Conservation (phyloP, 2,888 invertebrate genomes). For the Callimorpha dominula region DNA sequence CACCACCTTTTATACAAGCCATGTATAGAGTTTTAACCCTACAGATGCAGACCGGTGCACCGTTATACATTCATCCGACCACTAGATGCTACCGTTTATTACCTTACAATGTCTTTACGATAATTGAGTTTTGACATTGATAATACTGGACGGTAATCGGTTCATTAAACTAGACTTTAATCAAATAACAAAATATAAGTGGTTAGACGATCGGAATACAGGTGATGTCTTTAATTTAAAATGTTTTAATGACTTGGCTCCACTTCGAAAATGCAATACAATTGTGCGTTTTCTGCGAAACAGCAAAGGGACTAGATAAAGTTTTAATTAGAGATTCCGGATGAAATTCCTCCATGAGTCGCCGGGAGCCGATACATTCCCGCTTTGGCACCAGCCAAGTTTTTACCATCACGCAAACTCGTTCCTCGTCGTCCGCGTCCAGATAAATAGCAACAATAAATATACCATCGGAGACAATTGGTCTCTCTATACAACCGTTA, state of each 20-base stretch:
- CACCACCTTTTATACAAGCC: conserved; percentile 41
- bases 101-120: conserved; percentile 50
- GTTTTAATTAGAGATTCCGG: conserved; percentile 86
- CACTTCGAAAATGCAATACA: conserved; percentile 38
- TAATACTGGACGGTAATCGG: conserved; percentile 42
- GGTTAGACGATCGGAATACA: conserved; percentile 28
- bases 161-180: conserved; percentile 41
- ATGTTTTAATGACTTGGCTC: conserved; percentile 38
- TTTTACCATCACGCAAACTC: conserved; percentile 78
- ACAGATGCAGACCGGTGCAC: conserved; percentile 38
- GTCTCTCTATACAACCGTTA: conserved; percentile 65
- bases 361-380: conserved; percentile 79
- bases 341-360: conserved; percentile 78
- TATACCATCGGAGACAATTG: conserved; percentile 67
- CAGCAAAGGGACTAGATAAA: conserved; percentile 75
- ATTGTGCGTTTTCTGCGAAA: conserved; percentile 59
- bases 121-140: conserved; percentile 56
- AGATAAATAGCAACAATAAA: conserved; percentile 76
- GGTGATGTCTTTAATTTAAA: conserved; percentile 35
- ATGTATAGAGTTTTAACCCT: conserved; percentile 47
- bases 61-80: conserved; percentile 48
- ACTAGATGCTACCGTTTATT: conserved; percentile 51
- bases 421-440: conserved; percentile 71
- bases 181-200: conserved; percentile 39
- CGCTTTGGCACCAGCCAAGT: conserved; percentile 76